These are phyloP conservation scores for Paelopatides confundens DNA, from an alignment of 53 echinoderm and acorn worm species.

Conservation along the genomic window DNA sequence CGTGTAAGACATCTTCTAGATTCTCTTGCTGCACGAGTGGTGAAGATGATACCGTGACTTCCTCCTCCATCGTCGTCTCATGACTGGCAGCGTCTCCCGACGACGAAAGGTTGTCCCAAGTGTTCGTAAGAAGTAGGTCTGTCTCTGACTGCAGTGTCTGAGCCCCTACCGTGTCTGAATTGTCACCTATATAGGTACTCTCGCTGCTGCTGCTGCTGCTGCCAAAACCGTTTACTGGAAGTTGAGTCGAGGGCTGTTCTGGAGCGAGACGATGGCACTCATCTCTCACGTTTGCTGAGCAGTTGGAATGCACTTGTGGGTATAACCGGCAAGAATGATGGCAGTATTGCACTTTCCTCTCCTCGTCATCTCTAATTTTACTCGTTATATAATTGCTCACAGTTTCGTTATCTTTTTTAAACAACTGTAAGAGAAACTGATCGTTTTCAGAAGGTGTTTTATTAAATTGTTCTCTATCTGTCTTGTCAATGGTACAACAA, in stretches of 20 bases:
- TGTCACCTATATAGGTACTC: neutral
- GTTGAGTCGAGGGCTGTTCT: neutral
- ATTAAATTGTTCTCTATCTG: neutral
- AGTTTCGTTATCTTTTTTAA: neutral
- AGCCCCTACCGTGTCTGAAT: neutral
- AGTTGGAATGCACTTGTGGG: slow-evolving; percentile 8
- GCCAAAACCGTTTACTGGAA: neutral
- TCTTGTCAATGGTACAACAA: neutral
- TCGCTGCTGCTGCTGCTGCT: neutral
- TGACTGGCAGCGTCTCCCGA: neutral
- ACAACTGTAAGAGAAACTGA: neutral
- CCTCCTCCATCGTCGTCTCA: neutral
- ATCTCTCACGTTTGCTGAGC: neutral
- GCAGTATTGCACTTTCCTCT: slow-evolving; percentile 40
- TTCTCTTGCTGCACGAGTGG: neutral
- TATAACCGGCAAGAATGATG: slow-evolving; percentile 22
- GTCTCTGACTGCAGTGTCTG: neutral
- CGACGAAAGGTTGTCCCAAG: neutral
- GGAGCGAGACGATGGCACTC: neutral
- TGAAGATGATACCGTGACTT: neutral
- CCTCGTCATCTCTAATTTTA: neutral
- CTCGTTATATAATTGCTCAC: neutral
- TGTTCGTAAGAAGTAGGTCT: neutral
- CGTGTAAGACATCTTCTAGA: neutral
- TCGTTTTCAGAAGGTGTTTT: neutral